Percentiles rank a stretch among this genome's conserved stretches.
These are phyloP conservation scores for Archaeoteleia sp. DNA, from an alignment of 2,888 invertebrate genomes.

Conservation along the genomic window DNA sequence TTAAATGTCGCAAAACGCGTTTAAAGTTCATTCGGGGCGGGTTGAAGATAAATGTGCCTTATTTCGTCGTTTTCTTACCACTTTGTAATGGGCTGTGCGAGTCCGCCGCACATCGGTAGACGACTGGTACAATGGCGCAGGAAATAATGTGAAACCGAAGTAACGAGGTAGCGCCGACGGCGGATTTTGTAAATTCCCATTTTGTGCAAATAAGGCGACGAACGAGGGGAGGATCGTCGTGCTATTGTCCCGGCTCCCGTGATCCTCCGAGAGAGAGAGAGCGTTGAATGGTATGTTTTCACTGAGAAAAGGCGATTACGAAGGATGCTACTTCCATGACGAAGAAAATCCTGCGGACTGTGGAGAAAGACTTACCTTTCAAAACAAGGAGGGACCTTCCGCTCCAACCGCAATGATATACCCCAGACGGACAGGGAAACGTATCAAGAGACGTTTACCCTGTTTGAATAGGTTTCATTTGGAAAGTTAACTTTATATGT, in stretches of 20 bases:
- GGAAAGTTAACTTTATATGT: too few species aligned
- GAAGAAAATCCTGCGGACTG: conserved; percentile 9
- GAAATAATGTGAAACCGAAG: conserved; percentile 31
- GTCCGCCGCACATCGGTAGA: conserved; percentile 7
- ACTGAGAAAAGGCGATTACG: conserved; percentile 31
- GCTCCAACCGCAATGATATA: not conserved
- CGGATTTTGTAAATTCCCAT: conserved; percentile 34
- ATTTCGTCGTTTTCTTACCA: conserved; percentile 23
- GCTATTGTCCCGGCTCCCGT: conserved; percentile 14
- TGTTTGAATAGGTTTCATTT: too few species aligned
- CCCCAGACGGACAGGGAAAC: not conserved
- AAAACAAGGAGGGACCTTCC: conserved; percentile 14
- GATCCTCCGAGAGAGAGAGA: conserved; percentile 10
- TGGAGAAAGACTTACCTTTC: conserved; percentile 24
- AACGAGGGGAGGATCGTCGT: conserved; percentile 3
- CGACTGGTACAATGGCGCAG: conserved; percentile 20
- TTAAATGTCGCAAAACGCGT: conserved; percentile 15
- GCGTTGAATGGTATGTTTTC: conserved; percentile 36
- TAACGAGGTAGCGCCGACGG: conserved; percentile 36
- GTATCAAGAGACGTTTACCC: too few species aligned
- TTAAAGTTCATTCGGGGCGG: conserved; percentile 6
- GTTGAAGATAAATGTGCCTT: conserved; percentile 19
- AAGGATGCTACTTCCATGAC: conserved; percentile 11
- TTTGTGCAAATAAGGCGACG: conserved; percentile 29
- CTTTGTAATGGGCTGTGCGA: not conserved